phyloP scores from a whole-genome alignment of 2,888 invertebrate species.

The Nephrotoma guestfalica region DNA sequence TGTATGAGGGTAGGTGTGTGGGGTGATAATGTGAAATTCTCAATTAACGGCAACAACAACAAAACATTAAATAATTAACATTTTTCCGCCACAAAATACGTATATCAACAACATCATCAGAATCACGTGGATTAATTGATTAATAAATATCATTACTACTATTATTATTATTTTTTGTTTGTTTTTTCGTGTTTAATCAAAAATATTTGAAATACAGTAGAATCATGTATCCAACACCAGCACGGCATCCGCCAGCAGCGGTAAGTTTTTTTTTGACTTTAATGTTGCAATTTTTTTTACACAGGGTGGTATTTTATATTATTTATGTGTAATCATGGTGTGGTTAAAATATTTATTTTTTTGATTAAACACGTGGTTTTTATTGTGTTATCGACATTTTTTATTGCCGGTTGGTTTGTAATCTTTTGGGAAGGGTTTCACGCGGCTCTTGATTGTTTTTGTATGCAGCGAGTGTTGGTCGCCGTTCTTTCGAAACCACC shows the following conservation, averaged over 20 bases:
- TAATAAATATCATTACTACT: background rate
- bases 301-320: background rate
- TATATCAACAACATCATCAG: background rate
- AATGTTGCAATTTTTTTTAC: background rate
- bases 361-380: background rate
- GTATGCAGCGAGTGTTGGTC: no score
- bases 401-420: no score
- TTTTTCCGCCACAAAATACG: background rate
- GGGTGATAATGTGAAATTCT: background rate
- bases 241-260: conserved; percentile 6
- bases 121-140: background rate
- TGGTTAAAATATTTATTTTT: background rate
- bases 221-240: conserved; percentile 5
- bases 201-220: background rate
- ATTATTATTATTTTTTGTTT: background rate
- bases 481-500: no score
- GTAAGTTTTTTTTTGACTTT: background rate
- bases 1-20: background rate
- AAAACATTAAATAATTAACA: background rate
- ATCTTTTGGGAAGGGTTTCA: no score
- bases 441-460: no score
- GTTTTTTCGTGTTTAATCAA: background rate
- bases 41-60: background rate
- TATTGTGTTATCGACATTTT: background rate
- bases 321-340: background rate